Conservation (phyloP, 2,113 vertebrate species). For the Alexandromys fortis region DNA sequence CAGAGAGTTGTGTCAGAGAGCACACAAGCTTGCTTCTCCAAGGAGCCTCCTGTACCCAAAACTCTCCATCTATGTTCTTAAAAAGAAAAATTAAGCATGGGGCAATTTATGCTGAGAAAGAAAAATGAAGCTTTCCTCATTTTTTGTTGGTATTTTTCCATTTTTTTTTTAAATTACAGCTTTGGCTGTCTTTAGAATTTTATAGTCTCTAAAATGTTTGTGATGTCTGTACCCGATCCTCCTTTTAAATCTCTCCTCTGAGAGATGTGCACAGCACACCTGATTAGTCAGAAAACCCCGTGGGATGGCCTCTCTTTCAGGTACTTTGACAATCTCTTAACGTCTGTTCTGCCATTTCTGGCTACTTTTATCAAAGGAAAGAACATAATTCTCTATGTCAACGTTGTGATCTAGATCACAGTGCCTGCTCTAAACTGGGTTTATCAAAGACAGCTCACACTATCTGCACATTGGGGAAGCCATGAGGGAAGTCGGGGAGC, state of each 20-base stretch:
- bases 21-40: background rate
- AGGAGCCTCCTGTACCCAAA: background rate
- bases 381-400: constrained; percentile 55
- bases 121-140: constrained; percentile 10
- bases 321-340: background rate
- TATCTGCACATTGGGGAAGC: background rate
- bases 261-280: background rate
- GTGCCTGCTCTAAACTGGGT: constrained; percentile 33
- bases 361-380: constrained; percentile 66
- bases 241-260: constrained; percentile 29
- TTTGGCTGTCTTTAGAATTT: constrained; percentile 16
- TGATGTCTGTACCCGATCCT: background rate
- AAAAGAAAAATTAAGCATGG: constrained; percentile 22
- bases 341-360: constrained; percentile 46
- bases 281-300: constrained; percentile 45
- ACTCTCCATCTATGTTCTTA: background rate
- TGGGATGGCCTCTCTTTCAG: constrained; percentile 39
- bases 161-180: background rate
- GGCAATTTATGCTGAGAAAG: background rate
- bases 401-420: constrained; percentile 62
- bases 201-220: constrained; percentile 38
- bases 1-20: background rate
- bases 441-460: constrained; percentile 66
- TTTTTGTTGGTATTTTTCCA: constrained; percentile 30
- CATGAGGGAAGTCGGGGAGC: background rate